A percentile compares a stretch with the other conserved stretches of the same genome.
phyloP scores from a whole-genome alignment of 2,797 vertebrate genomes.

The Parauchenoglanis ngamensis region DNA sequence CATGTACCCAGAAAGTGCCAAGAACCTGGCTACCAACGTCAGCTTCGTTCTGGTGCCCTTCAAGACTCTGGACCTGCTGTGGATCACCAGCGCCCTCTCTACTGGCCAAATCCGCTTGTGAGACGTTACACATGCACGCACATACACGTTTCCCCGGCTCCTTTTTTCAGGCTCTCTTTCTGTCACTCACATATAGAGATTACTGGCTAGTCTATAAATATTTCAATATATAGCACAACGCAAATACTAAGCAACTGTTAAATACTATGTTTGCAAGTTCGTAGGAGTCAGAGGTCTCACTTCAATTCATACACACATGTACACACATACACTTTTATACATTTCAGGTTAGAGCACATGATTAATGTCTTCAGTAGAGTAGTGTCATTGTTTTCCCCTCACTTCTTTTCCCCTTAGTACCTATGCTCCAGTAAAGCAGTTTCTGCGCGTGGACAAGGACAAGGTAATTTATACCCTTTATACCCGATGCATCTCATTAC shows the following conservation, averaged over 20 bases:
- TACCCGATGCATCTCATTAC: slow-evolving; percentile 15
- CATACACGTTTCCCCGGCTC: slow-evolving; percentile 11
- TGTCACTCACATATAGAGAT: background rate
- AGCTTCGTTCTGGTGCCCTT: slow-evolving; percentile 98
- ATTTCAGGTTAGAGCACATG: slow-evolving; percentile 17
- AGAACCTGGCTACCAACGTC: slow-evolving; percentile 92
- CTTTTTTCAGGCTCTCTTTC: background rate
- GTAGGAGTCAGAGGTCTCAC: background rate
- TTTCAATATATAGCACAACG: background rate
- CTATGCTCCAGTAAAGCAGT: slow-evolving; percentile 96
- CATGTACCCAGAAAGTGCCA: slow-evolving; percentile 99
- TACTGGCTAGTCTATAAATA: slow-evolving; percentile 27
- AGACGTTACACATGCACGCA: slow-evolving; percentile 59
- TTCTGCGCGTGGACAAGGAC: slow-evolving; percentile 97
- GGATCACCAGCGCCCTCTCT: slow-evolving; percentile 97
- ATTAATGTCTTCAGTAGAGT: slow-evolving; percentile 20
- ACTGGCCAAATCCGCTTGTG: slow-evolving; percentile 97
- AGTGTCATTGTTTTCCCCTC: background rate
- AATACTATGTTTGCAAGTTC: slow-evolving; percentile 18
- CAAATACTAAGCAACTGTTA: slow-evolving; percentile 10
- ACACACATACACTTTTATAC: background rate
- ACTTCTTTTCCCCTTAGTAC: slow-evolving; percentile 74
- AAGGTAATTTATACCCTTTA: slow-evolving; percentile 80
- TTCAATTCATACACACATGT: background rate
- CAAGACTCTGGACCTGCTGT: slow-evolving; percentile 95